Base-by-base conservation (phyloP, 2,888 invertebrate genomes). In the Drosophila longiperda region DNA sequence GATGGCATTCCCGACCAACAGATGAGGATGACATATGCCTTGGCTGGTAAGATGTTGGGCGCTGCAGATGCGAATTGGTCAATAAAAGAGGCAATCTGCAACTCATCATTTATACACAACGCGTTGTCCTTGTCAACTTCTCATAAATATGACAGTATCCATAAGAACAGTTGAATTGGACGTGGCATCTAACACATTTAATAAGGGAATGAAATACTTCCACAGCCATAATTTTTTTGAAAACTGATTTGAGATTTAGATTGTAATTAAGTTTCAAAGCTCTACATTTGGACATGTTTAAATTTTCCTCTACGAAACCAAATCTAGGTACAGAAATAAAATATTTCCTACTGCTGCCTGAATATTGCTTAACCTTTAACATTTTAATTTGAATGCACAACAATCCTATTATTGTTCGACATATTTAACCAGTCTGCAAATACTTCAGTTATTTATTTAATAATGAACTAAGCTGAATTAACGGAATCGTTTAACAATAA, bases 141-240 rank as follows among this genome's bases (percentile, higher is more conserved):
- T 63, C 73, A 78, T 75, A 75, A 80, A 72, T 81, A 65, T 60
- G 73, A 74, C 74, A 72, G 73, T 65, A 78, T 70, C 78, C 70
- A 65, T 40, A 15, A 20, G 73, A 78, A 78, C 7, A 15, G 29
- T 48, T 15, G 6, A 53, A 17, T 48, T 67, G 9, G 26, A 52
- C 67, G 65, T 77, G 78, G 78, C 34, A 65, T 34, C 11, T 12
- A 23, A 15, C 9, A 40, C n/a, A 45, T 48, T 38, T 23, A 55
- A 65, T 48, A 80, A 65, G 54, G 76, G 50, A 29, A 64, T 36
- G 38, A 61, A 57, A 26, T 26, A 11, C 23, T 17, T 36, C 15
- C 9, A 53, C 15, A 3, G 9, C 12, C 36, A 54, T 26, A 11
- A 54, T 6, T 26, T 36, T 23, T 15, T 17, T 7, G 7, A 54